Evolutionary conservation across 2,797 vertebrate species (phyloP).

Genomic region (Schizopygopsis malacanthus): DNA sequence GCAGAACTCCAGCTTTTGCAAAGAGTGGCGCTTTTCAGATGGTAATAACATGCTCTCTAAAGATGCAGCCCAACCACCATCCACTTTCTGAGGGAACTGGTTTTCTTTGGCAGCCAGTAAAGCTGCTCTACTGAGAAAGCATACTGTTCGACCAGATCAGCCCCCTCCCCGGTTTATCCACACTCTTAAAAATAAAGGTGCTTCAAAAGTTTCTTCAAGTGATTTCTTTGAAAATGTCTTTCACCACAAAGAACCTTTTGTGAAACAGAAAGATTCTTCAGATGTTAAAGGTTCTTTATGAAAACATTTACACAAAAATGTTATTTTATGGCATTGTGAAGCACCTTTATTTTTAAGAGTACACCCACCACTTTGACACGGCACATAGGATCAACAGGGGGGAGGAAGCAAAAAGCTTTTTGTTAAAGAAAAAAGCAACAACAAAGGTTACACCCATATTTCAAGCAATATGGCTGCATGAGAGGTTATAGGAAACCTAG

Average conservation of each 20-base stretch:
- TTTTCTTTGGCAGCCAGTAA: constrained; percentile 73
- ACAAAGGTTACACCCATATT: constrained; percentile 35
- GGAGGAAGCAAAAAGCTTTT: constrained; percentile 23
- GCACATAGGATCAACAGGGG: constrained; percentile 33
- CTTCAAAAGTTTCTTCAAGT: too few species aligned
- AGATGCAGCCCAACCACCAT: constrained; percentile 69
- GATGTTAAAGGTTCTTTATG: too few species aligned
- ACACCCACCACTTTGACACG: too few species aligned
- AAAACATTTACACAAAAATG: too few species aligned
- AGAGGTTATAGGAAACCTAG: constrained; percentile 39
- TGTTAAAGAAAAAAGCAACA: constrained; percentile 29
- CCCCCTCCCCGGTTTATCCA: constrained; percentile 47
- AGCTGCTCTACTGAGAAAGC: constrained; percentile 63
- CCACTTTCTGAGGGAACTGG: constrained; percentile 64
- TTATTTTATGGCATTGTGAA: too few species aligned
- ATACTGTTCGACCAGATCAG: constrained; percentile 52
- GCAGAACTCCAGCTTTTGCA: constrained; percentile 46
- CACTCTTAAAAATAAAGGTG: too few species aligned
- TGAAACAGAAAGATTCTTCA: too few species aligned
- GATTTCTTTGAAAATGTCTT: too few species aligned
- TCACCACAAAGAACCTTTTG: too few species aligned
- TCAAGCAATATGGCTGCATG: constrained; percentile 12
- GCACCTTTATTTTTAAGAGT: too few species aligned
- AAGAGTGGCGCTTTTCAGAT: constrained; percentile 69
- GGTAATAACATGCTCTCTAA: constrained; percentile 74